Base-by-base conservation (phyloP, 2,797 vertebrate genomes). In the Sylvia borin region DNA sequence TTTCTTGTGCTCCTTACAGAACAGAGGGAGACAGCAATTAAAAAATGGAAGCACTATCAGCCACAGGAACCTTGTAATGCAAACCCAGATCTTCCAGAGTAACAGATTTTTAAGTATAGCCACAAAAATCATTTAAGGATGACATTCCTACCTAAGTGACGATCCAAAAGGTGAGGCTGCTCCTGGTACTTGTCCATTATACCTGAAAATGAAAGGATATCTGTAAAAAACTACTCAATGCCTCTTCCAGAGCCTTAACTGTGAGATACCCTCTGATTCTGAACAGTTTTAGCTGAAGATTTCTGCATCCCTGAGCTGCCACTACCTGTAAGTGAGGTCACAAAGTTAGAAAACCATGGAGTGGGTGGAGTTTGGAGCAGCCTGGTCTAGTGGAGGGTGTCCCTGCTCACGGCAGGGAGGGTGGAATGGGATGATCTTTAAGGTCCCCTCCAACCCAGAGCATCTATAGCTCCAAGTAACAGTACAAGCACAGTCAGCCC, bases 111-210 rank as follows among this genome's bases (percentile, higher is more conserved):
- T 48, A 88, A 58, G 9, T 20, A 50, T 4, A 58, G 7, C 54
- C 8, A 68, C 16, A 73, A 42, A 16, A 86, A n/a, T 1, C 11
- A 43, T 18, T 51, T 32, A 54, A 61, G 45, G 51, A 51, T 79
- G 34, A 48, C 15, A 16, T 38, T 87, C 97, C 93, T 98, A 99
- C 99, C 99, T 65, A 99, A 97, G 92, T 99, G 99, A 40, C 96
- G 98, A 96, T 99, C 99, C 97, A 99, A 95, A 51, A 99, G 98
- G 95, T 99, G 99, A 78, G 99, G 99, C 70, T 99, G 99, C 68
- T 99, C 99, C 97, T 99, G 99, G 83, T 99, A 99, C 42, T 98
- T 98, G 97, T 99, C 98, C 99, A 99, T 99, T 92, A 99, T 99
- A 78, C 98, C 99, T 99, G 86, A 47, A 97, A 96, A 72, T 55